These are phyloP conservation scores for Mungos mungo DNA, from an alignment of 2,113 vertebrate genomes.

Conservation along the genomic window DNA sequence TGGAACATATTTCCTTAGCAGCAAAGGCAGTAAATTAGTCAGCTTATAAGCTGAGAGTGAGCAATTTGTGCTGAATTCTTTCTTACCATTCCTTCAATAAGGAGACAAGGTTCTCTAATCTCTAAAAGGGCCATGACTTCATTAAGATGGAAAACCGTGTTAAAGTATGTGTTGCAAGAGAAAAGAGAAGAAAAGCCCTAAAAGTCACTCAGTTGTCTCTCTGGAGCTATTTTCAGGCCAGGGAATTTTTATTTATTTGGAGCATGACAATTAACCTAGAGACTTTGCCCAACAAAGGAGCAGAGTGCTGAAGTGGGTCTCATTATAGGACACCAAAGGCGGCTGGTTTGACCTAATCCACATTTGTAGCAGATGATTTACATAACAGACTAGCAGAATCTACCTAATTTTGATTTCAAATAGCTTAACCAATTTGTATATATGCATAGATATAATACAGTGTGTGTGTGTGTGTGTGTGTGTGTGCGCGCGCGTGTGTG, in stretches of 20 bases:
- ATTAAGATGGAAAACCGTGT: conserved; percentile 82
- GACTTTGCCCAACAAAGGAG: conserved; percentile 71
- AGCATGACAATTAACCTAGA: conserved; percentile 81
- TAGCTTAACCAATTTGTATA: conserved; percentile 16
- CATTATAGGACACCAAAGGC: conserved; percentile 80
- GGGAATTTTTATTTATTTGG: conserved; percentile 80
- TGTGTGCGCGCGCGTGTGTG: too few relatives aligned
- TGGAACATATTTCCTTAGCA: conserved; percentile 79
- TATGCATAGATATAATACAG: too few relatives aligned
- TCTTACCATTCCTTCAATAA: conserved; percentile 75
- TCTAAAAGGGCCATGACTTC: conserved; percentile 76
- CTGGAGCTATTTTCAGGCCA: conserved; percentile 72
- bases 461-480: rapidly evolving
- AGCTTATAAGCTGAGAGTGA: conserved; percentile 78
- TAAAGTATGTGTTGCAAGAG: conserved; percentile 71
- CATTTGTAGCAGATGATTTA: conserved; percentile 81
- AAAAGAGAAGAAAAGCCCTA: conserved; percentile 73
- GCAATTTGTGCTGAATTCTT: conserved; percentile 80
- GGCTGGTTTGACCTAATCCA: conserved; percentile 82
- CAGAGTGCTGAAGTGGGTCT: conserved; percentile 78
- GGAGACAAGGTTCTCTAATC: conserved; percentile 79
- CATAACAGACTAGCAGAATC: conserved; percentile 73
- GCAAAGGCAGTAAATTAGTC: conserved; percentile 82
- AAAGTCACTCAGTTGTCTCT: conserved; percentile 62
- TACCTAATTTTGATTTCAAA: conserved; percentile 80